These are phyloP conservation scores for Trypoxylus dichotomus DNA, from an alignment of 1,140 invertebrate genomes.

Conservation along the genomic window DNA sequence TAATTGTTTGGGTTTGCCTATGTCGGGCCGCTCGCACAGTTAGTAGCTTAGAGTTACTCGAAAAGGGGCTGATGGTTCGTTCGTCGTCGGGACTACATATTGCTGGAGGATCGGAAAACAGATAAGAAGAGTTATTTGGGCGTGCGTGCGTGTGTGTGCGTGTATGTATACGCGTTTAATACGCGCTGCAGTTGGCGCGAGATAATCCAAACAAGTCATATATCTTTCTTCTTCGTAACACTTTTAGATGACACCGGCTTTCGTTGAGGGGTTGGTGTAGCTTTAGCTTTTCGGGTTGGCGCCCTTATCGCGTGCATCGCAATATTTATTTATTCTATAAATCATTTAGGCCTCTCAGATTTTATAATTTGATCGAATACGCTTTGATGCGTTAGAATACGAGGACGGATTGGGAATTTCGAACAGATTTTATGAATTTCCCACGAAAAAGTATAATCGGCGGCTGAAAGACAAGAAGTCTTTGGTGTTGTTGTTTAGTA, in stretches of 20 bases:
- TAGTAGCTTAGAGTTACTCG: background rate
- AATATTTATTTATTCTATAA: slow-evolving; percentile 1
- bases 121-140: background rate
- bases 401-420: background rate
- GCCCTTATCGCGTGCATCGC: background rate
- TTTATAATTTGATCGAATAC: background rate
- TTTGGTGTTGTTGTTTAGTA: too few species aligned
- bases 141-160: background rate
- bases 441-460: too few species aligned
- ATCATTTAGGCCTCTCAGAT: background rate
- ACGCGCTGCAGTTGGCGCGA: slow-evolving; percentile 2
- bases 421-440: too few species aligned
- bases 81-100: background rate
- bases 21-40: too few species aligned
- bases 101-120: background rate
- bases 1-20: slow-evolving; percentile 25
- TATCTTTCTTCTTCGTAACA: slow-evolving; percentile 22
- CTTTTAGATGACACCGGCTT: slow-evolving; percentile 14
- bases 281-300: background rate
- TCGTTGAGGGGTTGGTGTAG: background rate
- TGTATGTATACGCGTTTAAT: background rate
- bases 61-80: background rate
- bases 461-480: too few species aligned
- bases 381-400: background rate
- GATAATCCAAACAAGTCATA: slow-evolving; percentile 22